Conservation (phyloP, 2,888 invertebrate species). For the Coleophora deauratella region DNA sequence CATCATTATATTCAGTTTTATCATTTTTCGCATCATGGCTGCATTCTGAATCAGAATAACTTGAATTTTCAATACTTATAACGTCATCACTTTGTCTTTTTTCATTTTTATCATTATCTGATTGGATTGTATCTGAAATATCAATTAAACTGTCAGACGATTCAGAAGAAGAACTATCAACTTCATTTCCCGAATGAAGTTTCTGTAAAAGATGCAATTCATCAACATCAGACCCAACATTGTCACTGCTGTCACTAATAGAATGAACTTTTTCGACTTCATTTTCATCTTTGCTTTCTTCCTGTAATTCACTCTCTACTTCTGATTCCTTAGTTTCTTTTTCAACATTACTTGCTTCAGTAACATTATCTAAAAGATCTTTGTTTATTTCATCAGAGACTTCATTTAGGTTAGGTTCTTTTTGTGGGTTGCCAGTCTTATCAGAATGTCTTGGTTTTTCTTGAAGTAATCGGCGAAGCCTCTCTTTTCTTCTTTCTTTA, state of each 20-base stretch:
- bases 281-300: slow-evolving; percentile 8
- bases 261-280: slow-evolving; percentile 24
- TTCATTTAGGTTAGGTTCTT: not conserved
- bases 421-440: slow-evolving; percentile 17
- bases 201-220: slow-evolving; percentile 55
- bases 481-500: slow-evolving; percentile 49
- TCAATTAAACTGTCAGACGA: slow-evolving; percentile 45
- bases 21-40: slow-evolving; percentile 8
- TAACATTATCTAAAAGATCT: not conserved
- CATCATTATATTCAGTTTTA: slow-evolving; percentile 2
- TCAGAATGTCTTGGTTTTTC: slow-evolving; percentile 33
- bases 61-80: slow-evolving; percentile 64
- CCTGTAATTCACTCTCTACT: not conserved
- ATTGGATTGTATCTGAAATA: slow-evolving; percentile 47
- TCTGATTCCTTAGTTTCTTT: slow-evolving; percentile 12
- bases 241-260: slow-evolving; percentile 33
- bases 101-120: slow-evolving; percentile 31
- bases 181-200: slow-evolving; percentile 44
- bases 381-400: slow-evolving; percentile 1
- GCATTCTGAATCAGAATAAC: slow-evolving; percentile 50
- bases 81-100: slow-evolving; percentile 30
- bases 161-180: slow-evolving; percentile 33
- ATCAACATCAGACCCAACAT: slow-evolving; percentile 49
- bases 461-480: slow-evolving; percentile 42
- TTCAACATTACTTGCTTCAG: slow-evolving; percentile 5